Base-by-base conservation (phyloP, 2,797 vertebrate species). In the Pangasius mekongensis region DNA sequence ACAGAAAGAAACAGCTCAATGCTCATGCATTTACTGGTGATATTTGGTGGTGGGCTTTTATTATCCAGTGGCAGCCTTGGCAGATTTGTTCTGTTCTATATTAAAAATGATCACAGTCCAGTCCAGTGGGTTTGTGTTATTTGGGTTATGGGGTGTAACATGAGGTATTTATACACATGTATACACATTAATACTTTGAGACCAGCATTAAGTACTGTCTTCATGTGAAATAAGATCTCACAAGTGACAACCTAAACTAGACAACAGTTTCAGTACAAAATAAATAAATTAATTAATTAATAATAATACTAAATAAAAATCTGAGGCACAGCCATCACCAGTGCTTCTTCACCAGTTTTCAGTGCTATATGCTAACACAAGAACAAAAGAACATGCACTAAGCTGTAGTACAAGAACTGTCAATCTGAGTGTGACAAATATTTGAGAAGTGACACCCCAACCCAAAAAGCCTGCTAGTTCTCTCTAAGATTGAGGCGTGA, bases 361-460 rank as follows among this genome's bases (percentile, higher is more conserved):
- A 47, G 47, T 83, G 39, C 27, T 47, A 43, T 67, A 67, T 49
- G 36, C 39, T 30, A 16, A 27, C 60, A 83, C 81, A 64, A 64
- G 81, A 83, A 83, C 60, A 66, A 83, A 83, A 66, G 43, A 62
- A 62, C 9, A 60, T 39, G 39, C 80, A 24, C 30, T 58, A 54
- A 83, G 58, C 33, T 43, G 22, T 62, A n/a, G 36, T 27, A 14
- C 80, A 82, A 82, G 27, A 43, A 36, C 18, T 56, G 9, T 82
- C 33, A 62, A 56, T 82, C 80, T 60, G 80, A 47, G 58, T 83
- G 58, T 43, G 80, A 83, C 30, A n/a, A 16, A 62, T 62, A 62
- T 62, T 64, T 82, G n/a, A 33, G 52, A 80, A 80, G 16, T 62
- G 56, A 82, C 80, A 82, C 22, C 20, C 77, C 80, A 47, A 39